Percentiles rank a stretch among this genome's conserved stretches.
phyloP scores from a whole-genome alignment of 2,797 vertebrate species.

The Bradypodion pumilum region DNA sequence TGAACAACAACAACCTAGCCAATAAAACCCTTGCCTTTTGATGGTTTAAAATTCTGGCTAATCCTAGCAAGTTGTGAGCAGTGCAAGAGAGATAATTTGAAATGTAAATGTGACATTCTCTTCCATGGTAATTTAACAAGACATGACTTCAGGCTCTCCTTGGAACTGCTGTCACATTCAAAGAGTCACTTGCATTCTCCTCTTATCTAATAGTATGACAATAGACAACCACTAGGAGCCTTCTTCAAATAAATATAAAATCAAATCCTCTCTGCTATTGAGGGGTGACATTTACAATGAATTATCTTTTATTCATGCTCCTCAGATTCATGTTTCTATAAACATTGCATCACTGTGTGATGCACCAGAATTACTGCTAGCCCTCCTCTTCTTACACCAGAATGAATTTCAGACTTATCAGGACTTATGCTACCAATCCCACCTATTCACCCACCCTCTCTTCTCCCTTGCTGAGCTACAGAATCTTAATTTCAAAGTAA shows the following conservation, averaged over 20 bases:
- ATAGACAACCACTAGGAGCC: conserved; percentile 67
- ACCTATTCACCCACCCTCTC: too few relatives aligned
- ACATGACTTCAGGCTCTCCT: conserved; percentile 69
- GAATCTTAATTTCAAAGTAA: conserved; percentile 4
- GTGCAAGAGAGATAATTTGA: conserved; percentile 66
- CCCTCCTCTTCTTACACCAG: neutral
- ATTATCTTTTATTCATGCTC: conserved; percentile 67
- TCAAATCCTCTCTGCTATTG: conserved; percentile 50
- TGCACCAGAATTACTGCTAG: conserved; percentile 30
- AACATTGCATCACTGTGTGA: conserved; percentile 37
- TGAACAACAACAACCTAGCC: too few relatives aligned
- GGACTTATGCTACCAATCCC: conserved; percentile 10
- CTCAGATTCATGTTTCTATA: conserved; percentile 52
- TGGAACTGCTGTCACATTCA: conserved; percentile 64
- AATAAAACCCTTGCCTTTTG: too few relatives aligned
- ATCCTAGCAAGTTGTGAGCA: conserved; percentile 62
- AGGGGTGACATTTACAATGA: conserved; percentile 60
- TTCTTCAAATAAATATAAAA: conserved; percentile 69
- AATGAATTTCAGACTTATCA: neutral
- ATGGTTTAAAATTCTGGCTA: conserved; percentile 65
- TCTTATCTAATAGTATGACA: conserved; percentile 65
- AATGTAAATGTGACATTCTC: conserved; percentile 79
- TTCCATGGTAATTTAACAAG: conserved; percentile 71
- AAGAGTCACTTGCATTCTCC: conserved; percentile 38
- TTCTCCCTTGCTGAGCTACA: neutral